phyloP scores from a whole-genome alignment of 2,888 invertebrate species.

The Lobophora halterata region DNA sequence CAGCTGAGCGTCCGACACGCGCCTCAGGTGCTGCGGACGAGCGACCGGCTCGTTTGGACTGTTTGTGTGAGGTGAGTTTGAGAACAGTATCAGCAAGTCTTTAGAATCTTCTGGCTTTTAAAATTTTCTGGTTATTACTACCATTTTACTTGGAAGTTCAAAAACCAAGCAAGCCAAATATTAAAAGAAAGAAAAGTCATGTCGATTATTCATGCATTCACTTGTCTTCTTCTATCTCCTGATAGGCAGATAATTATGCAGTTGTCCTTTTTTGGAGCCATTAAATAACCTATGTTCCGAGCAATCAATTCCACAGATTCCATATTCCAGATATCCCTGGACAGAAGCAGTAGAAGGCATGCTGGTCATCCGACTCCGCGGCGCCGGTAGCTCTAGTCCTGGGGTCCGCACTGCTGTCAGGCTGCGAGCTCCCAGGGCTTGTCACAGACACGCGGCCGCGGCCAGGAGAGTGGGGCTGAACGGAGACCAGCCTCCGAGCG shows the following conservation, averaged over 20 bases:
- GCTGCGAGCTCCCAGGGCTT: slow-evolving; percentile 57
- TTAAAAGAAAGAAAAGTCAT: too few species aligned
- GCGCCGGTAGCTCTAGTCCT: slow-evolving; percentile 44
- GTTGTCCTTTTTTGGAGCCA: too few species aligned
- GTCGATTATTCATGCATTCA: not conserved
- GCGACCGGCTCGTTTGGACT: slow-evolving; percentile 68
- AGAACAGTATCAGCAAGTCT: too few species aligned
- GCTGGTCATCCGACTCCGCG: slow-evolving; percentile 67
- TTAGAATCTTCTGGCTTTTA: too few species aligned
- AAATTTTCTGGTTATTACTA: too few species aligned
- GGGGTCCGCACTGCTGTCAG: slow-evolving; percentile 60
- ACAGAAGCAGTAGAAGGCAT: slow-evolving; percentile 75
- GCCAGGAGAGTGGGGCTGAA: slow-evolving; percentile 51
- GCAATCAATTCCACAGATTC: too few species aligned
- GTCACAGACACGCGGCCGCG: slow-evolving; percentile 67
- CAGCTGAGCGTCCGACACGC: slow-evolving; percentile 77
- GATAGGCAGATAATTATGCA: too few species aligned
- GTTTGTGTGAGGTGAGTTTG: slow-evolving; percentile 81
- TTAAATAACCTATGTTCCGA: too few species aligned
- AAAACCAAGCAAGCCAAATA: too few species aligned
- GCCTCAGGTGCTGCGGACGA: slow-evolving; percentile 59
- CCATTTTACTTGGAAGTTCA: too few species aligned
- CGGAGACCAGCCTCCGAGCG: slow-evolving; percentile 47
- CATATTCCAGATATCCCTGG: slow-evolving; percentile 74
- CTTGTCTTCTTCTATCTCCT: not conserved